These are phyloP conservation scores for Grantiella picta DNA, from an alignment of 2,113 vertebrate genomes.

Conservation along the genomic window DNA sequence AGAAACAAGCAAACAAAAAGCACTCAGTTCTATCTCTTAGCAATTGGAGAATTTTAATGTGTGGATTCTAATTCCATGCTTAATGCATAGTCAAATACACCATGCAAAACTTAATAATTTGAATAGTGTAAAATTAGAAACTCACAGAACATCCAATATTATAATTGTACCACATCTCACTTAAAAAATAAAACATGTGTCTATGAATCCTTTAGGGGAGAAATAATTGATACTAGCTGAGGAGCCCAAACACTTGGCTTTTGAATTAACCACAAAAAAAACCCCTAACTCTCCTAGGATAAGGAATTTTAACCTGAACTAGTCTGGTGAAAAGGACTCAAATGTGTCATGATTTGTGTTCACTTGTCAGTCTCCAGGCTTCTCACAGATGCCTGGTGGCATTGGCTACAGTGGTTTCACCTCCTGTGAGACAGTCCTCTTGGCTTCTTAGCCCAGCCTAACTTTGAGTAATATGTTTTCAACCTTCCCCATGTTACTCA, in stretches of 20 bases:
- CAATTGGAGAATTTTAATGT: background rate
- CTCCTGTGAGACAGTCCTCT: background rate
- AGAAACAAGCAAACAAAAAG: background rate
- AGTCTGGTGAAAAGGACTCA: background rate
- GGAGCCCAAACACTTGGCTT: background rate
- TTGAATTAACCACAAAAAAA: background rate
- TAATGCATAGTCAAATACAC: background rate
- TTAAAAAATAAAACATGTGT: background rate
- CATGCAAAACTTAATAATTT: background rate
- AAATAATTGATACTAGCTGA: background rate
- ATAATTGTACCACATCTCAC: background rate
- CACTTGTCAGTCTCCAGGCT: background rate
- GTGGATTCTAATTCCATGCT: background rate
- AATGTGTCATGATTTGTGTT: background rate
- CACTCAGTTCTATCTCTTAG: background rate
- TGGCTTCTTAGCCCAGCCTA: background rate
- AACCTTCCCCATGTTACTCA: background rate
- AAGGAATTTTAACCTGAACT: background rate
- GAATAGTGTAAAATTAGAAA: background rate
- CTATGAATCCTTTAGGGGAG: background rate
- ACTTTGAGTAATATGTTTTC: background rate
- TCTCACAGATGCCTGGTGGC: background rate
- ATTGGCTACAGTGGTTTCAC: background rate
- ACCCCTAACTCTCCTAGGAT: fast-evolving
- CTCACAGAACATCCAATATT: background rate